Base-by-base conservation (phyloP, 2,113 vertebrate genomes). In the Collichthys lucidus region DNA sequence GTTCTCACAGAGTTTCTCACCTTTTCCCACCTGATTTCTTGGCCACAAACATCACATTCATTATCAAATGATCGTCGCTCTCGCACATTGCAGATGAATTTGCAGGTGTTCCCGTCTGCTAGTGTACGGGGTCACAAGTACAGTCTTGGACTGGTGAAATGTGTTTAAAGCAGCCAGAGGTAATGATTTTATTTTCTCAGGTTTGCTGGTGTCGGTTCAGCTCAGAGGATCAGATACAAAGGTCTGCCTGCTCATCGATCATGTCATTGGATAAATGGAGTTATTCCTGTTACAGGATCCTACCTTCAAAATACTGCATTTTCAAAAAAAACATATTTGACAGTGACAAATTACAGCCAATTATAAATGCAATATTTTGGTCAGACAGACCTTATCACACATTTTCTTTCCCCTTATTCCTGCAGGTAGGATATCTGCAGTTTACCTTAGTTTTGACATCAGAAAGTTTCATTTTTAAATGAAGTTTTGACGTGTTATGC, bases 1-100 rank as follows among this genome's bases (percentile, higher is more conserved):
- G 53, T n/a, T n/a, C n/a, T n/a, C 31, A 74, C 29, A 75, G 24
- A 61, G 31, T 53, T 67, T 77, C 31, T 26, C 20, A 57, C 55
- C 47, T 69, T 3, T n/a, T n/a, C n/a, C n/a, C n/a, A n/a, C n/a
- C n/a, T n/a, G 35, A 74, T 77, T 77, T 47, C 44, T 46, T 52
- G 22, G 14, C 31, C 35, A 60, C 29, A 66, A 66, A 60, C 67
- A 19, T 24, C 9, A 22, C 0, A 4, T 16, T 47, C 22, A 56
- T 56, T 14, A 22, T 22, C 24, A 60, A 60, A 47, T 10, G 29
- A 22, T 7, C 4, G 14, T 17, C 5, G n/a, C 59, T 50, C 10
- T 57, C 5, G 5, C 14, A 44, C 56, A 57, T 6, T 50, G 12
- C 29, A 47, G 40, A 22, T 31, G 14, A 4, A 31, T 60, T 47